A percentile compares a stretch with the other conserved stretches of the same genome.
phyloP scores from a whole-genome alignment of 2,888 invertebrate genomes.

The Drosophila stalkeri region DNA sequence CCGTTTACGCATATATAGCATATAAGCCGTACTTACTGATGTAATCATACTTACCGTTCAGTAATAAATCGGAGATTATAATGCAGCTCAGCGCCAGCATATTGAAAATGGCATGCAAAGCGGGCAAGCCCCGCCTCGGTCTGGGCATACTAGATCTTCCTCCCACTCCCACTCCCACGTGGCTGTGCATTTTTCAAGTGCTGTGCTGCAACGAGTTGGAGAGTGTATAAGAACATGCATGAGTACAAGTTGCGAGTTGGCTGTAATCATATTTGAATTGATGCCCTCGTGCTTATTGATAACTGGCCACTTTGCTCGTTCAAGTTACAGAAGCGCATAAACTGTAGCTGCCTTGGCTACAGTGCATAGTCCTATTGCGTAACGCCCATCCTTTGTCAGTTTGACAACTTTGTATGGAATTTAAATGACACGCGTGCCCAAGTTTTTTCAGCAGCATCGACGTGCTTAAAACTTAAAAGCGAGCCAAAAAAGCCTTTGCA shows the following conservation, averaged over 20 bases:
- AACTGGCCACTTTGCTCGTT: constrained; percentile 52
- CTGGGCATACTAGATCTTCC: constrained; percentile 19
- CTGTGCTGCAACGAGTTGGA: constrained; percentile 52
- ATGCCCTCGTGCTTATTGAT: constrained; percentile 64
- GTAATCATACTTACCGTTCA: constrained; percentile 82
- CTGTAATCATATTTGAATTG: constrained; percentile 65
- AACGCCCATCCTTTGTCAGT: constrained; percentile 37
- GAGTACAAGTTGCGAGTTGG: constrained; percentile 38
- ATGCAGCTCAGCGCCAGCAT: constrained; percentile 83
- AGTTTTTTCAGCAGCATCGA: constrained; percentile 61
- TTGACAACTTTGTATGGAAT: constrained; percentile 65
- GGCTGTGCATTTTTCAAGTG: constrained; percentile 45
- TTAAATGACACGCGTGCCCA: constrained; percentile 61
- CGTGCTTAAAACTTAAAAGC: constrained; percentile 68
- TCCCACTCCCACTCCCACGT: constrained; percentile 19
- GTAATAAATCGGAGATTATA: constrained; percentile 83
- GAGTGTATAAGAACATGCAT: constrained; percentile 22
- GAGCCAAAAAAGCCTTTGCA: constrained; percentile 60
- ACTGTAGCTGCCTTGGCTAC: constrained; percentile 27
- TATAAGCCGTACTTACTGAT: constrained; percentile 30
- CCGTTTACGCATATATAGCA: constrained; percentile 12
- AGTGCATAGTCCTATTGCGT: neutral
- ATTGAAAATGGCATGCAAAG: constrained; percentile 82
- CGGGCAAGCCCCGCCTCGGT: constrained; percentile 64
- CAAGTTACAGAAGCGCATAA: constrained; percentile 44